Conservation (phyloP, 2,113 vertebrate genomes). For the Pseudopodoces humilis region DNA sequence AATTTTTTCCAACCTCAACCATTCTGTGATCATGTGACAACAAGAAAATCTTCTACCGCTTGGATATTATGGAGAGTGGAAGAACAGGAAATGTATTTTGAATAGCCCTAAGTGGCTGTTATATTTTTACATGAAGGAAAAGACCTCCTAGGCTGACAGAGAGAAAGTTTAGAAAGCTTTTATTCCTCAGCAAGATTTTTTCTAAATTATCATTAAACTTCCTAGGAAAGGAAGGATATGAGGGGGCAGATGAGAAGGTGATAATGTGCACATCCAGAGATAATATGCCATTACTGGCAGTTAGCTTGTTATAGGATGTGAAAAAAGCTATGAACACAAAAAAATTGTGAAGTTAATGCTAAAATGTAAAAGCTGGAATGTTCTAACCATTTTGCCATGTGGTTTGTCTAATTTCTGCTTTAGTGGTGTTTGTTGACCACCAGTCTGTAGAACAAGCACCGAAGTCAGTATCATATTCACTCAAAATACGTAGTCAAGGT, state of each 20-base stretch:
- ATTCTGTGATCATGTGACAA: neutral
- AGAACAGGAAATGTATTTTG: neutral
- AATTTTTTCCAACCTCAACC: neutral
- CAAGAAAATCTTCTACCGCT: neutral
- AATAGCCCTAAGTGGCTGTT: neutral
- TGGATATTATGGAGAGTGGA: neutral
- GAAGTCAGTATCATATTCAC: neutral
- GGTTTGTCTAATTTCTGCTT: neutral
- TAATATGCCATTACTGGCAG: neutral
- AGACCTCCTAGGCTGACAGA: neutral
- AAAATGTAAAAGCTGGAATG: neutral
- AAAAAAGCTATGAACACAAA: neutral
- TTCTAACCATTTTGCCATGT: neutral
- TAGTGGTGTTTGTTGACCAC: neutral
- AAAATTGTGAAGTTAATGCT: neutral
- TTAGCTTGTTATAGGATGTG: neutral
- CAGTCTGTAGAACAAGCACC: neutral
- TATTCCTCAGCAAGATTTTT: neutral
- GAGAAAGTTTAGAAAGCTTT: neutral
- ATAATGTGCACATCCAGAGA: neutral
- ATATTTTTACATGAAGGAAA: neutral
- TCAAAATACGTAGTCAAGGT: neutral
- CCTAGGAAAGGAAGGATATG: neutral
- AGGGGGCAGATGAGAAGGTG: neutral
- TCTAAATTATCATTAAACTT: neutral